phyloP scores from a whole-genome alignment of 2,888 invertebrate genomes.

The Ormyrus thymus region DNA sequence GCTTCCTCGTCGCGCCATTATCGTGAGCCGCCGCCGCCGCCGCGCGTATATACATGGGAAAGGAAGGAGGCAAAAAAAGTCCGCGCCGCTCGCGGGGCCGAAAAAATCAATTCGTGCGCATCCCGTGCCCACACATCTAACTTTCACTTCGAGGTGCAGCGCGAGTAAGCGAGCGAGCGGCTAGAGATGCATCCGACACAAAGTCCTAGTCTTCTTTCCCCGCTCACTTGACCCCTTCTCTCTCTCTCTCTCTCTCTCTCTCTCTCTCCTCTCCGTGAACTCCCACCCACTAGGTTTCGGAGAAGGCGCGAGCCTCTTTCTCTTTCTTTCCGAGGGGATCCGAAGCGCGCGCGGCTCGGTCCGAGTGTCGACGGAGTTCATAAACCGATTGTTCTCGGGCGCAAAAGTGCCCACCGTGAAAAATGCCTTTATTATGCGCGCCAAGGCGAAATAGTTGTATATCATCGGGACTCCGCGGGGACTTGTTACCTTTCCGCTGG shows the following conservation, averaged over 20 bases:
- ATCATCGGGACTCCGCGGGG: too few relatives aligned
- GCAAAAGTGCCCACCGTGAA: too few relatives aligned
- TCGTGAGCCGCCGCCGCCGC: constrained; percentile 30
- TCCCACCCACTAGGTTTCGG: neutral
- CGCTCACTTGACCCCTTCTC: constrained; percentile 10
- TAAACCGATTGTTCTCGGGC: too few relatives aligned
- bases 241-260: too few relatives aligned
- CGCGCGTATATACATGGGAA: constrained; percentile 40
- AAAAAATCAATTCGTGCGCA: constrained; percentile 75
- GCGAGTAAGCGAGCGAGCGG: neutral
- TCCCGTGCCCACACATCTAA: constrained; percentile 76
- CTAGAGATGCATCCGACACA: constrained; percentile 61
- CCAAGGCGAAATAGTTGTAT: too few relatives aligned
- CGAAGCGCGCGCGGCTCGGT: neutral
- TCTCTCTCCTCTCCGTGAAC: neutral
- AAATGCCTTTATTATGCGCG: too few relatives aligned
- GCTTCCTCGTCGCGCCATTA: constrained; percentile 23
- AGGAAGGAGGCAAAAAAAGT: constrained; percentile 47
- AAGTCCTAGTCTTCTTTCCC: constrained; percentile 59
- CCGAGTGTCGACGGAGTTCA: too few relatives aligned
- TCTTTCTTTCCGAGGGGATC: neutral
- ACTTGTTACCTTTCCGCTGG: too few relatives aligned
- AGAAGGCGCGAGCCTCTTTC: too few relatives aligned
- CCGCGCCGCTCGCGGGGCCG: constrained; percentile 43
- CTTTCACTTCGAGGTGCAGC: constrained; percentile 71